phyloP scores from a whole-genome alignment of 2,113 vertebrate genomes.

The Dryoscopus gambensis region DNA sequence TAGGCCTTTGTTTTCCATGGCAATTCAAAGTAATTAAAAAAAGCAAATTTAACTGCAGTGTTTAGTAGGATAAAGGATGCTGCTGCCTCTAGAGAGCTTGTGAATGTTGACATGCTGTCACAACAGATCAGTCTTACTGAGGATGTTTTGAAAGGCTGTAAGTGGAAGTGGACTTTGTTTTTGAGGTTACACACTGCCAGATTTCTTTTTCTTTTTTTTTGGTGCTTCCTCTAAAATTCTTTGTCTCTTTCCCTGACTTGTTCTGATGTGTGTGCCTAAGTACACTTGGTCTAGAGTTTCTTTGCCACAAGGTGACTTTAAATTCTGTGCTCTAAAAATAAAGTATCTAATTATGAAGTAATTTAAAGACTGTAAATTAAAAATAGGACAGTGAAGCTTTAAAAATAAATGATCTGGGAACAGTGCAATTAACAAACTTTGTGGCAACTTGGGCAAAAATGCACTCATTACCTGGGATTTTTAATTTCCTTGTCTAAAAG shows the following conservation, averaged over 20 bases:
- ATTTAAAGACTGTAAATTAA: background rate
- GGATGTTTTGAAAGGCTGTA: slow-evolving; percentile 10
- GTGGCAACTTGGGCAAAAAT: background rate
- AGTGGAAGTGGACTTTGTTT: background rate
- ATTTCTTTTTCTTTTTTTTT: background rate
- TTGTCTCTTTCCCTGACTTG: background rate
- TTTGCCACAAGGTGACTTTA: slow-evolving; percentile 36
- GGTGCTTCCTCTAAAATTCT: background rate
- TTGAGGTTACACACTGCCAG: background rate
- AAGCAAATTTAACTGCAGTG: background rate
- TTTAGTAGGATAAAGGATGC: background rate
- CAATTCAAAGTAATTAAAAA: background rate
- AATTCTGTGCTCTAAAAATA: background rate
- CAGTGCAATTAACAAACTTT: background rate
- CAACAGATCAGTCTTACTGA: background rate
- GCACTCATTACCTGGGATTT: background rate
- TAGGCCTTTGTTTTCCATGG: background rate
- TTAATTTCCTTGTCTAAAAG: slow-evolving; percentile 9
- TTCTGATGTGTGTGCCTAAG: background rate
- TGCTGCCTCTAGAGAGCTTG: background rate
- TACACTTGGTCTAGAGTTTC: background rate
- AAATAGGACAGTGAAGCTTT: slow-evolving; percentile 23
- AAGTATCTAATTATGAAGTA: slow-evolving; percentile 3
- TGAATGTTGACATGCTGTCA: background rate
- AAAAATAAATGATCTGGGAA: slow-evolving; percentile 7